Base-by-base conservation (phyloP, 2,888 invertebrate species). In the Blastobasis lacticolella region DNA sequence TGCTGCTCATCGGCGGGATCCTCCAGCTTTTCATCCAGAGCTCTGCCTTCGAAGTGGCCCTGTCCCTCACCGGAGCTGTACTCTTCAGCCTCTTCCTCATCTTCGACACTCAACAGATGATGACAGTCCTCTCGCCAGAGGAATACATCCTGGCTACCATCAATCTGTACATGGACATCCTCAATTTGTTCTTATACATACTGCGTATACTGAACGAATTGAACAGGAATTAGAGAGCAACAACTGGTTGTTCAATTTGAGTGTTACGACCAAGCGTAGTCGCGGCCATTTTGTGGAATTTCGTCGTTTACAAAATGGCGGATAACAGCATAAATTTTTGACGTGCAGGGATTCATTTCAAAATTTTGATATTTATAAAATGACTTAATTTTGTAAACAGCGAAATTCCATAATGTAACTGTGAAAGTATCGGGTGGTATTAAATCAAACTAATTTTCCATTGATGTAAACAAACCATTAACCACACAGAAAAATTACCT, bases 121-220 rank as follows among this genome's bases (percentile, higher is more conserved):
- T 95, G 94, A 91, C 92, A 59, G 91, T 90, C 4, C 82, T 95
- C 49, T 94, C 94, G 0, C 92, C 96, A 0, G 96, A 97, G 74
- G 96, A 97, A 71, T 97, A 97, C 78, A 95, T 97, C 63, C 81
- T 95, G 49, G 95, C 95, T 2, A 94, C 95, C 0, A 94, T 96
- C 71, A 94, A 94, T 75, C 86, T 97, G 45, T 97, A 97, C 75
- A 89, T 96, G 86, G 96, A 97, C 69, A 95, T 97, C 54, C 89
- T 97, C 59, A 96, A 96, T 78, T 83, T 96, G 58, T 97, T 97
- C 85, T 69, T 95, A 10, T 92, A 95, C 73, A 93, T 95, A 62
- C 88, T 97, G 52, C 90, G 94, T 54, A 91, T 94, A 61, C 85
- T 96, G 50, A 92, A 92, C 57, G 91, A 91, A 52, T 57, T 90